Conservation (phyloP, 2,797 vertebrate genomes). For the Molossus molossus region DNA sequence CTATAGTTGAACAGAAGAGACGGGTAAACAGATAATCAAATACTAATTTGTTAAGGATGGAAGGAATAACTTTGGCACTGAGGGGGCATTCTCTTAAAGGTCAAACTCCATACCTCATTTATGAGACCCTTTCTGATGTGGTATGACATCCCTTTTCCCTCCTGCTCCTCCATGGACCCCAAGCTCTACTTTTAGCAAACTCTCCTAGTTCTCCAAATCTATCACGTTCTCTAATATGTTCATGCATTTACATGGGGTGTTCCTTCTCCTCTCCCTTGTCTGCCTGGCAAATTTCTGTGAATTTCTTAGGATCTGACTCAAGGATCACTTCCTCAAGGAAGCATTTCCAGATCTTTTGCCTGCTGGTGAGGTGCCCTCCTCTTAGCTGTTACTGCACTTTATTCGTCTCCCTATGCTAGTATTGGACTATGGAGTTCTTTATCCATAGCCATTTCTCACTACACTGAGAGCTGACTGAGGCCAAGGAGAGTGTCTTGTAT, state of each 20-base stretch:
- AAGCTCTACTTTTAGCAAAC: neutral
- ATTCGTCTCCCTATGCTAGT: neutral
- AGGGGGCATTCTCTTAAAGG: slow-evolving; percentile 8
- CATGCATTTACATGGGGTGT: neutral
- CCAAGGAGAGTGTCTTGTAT: neutral
- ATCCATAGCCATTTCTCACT: neutral
- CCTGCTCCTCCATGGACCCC: neutral
- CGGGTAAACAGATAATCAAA: slow-evolving; percentile 14
- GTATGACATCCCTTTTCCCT: neutral
- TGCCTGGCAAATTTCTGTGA: slow-evolving; percentile 42
- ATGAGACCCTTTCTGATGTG: slow-evolving; percentile 20
- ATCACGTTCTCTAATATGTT: slow-evolving; percentile 12
- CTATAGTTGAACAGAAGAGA: slow-evolving; percentile 5
- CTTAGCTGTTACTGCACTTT: slow-evolving; percentile 15
- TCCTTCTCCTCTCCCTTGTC: neutral
- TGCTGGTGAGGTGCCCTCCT: neutral
- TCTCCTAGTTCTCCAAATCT: slow-evolving; percentile 34
- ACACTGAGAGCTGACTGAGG: slow-evolving; percentile 45
- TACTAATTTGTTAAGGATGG: slow-evolving; percentile 28
- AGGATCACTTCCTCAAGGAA: slow-evolving; percentile 8
- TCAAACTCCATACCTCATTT: neutral
- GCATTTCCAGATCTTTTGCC: slow-evolving; percentile 20
- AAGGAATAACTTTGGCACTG: neutral
- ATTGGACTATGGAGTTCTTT: neutral
- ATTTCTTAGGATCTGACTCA: slow-evolving; percentile 35